Evolutionary conservation across 2,797 vertebrate genomes (phyloP).

Genomic region (Ceryle rudis): DNA sequence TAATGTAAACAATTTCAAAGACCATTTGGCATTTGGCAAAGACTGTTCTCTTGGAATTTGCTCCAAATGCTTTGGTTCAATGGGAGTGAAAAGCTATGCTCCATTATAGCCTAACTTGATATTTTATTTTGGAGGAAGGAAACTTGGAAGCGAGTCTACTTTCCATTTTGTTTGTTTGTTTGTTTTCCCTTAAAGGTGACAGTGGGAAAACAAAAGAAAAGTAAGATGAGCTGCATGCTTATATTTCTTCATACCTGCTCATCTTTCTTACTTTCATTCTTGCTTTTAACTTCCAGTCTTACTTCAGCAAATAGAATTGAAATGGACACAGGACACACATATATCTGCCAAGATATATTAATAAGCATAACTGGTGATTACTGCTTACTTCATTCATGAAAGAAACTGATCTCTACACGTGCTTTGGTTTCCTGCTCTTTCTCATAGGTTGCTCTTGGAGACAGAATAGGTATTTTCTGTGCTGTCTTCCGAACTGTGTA

Average conservation of each 20-base stretch:
- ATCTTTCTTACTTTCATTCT: not conserved
- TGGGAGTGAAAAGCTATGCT: not conserved
- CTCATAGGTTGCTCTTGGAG: not conserved
- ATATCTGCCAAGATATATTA: not conserved
- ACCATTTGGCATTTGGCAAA: not conserved
- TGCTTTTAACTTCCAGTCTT: not conserved
- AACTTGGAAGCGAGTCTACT: not conserved
- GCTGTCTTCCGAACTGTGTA: not conserved
- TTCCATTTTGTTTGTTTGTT: not conserved
- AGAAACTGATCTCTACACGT: rapidly evolving
- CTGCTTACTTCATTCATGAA: not conserved
- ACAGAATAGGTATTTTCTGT: not conserved
- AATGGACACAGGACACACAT: not conserved
- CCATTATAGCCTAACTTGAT: not conserved
- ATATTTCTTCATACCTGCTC: not conserved
- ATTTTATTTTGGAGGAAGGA: not conserved
- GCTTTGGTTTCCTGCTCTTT: not conserved
- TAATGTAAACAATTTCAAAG: not conserved
- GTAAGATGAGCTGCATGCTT: not conserved
- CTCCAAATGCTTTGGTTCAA: not conserved
- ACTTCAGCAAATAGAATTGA: not conserved
- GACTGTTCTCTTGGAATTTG: not conserved
- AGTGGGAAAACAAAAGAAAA: not conserved
- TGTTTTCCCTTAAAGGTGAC: not conserved
- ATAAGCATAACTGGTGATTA: not conserved